Evolutionary conservation across 2,888 invertebrate genomes (phyloP).

Genomic region (Patella ulyssiponensis): DNA sequence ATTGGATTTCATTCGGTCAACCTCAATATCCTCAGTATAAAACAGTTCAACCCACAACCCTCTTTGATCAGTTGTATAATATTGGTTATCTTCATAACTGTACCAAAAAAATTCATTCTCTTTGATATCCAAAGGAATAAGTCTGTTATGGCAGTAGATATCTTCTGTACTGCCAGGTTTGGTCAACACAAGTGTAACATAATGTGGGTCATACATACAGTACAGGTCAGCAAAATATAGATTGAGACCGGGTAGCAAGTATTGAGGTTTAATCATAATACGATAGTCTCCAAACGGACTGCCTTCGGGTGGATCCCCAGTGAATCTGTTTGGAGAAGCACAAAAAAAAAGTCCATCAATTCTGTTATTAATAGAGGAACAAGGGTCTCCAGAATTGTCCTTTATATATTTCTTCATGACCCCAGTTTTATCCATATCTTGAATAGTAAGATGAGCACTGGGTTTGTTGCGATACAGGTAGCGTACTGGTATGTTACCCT

Average conservation of each 20-base stretch:
- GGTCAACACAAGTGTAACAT: slow-evolving; percentile 14
- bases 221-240: slow-evolving; percentile 18
- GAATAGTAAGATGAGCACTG: neutral
- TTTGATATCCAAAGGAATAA: neutral
- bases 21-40: slow-evolving; percentile 16
- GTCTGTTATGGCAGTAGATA: neutral
- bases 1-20: neutral
- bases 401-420: slow-evolving; percentile 16
- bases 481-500: neutral
- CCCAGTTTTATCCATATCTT: neutral
- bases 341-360: slow-evolving; percentile 15
- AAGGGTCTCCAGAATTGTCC: slow-evolving; percentile 11
- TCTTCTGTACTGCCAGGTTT: slow-evolving; percentile 9
- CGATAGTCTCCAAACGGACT: slow-evolving; percentile 14
- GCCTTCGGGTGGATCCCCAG: neutral
- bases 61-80: neutral
- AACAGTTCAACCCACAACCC: slow-evolving; percentile 6
- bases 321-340: neutral
- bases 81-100: neutral
- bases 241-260: neutral
- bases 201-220: slow-evolving; percentile 12
- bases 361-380: slow-evolving; percentile 12
- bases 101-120: slow-evolving; percentile 11
- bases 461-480: slow-evolving; percentile 20
- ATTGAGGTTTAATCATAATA: neutral